Evolutionary conservation across 2,888 invertebrate species (phyloP).

Genomic region (Caradrina kadenii): DNA sequence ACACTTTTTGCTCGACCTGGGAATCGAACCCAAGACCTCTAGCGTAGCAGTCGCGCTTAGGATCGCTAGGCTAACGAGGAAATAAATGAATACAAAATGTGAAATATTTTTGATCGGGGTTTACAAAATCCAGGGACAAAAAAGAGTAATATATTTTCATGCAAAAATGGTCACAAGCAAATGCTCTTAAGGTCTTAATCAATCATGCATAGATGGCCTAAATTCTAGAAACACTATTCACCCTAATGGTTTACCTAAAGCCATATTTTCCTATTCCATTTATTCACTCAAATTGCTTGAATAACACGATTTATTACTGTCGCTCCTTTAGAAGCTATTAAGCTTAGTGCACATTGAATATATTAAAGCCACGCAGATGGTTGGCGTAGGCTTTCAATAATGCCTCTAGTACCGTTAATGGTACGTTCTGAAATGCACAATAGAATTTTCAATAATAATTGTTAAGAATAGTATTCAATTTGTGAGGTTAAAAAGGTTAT

Average conservation of each 20-base stretch:
- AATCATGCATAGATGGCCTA: not conserved
- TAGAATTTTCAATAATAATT: slow-evolving; percentile 1
- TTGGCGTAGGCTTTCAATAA: slow-evolving; percentile 33
- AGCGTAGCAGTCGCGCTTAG: too few relatives aligned
- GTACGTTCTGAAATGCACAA: slow-evolving; percentile 17
- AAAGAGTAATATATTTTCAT: too few relatives aligned
- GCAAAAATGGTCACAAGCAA: too few relatives aligned
- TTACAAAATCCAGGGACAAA: too few relatives aligned
- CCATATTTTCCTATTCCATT: slow-evolving; percentile 50
- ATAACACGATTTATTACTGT: slow-evolving; percentile 54
- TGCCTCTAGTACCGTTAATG: slow-evolving; percentile 21
- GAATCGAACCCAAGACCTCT: too few relatives aligned
- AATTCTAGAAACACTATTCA: slow-evolving; percentile 30
- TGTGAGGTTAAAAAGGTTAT: not conserved
- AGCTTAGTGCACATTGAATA: slow-evolving; percentile 55
- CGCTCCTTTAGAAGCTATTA: slow-evolving; percentile 47
- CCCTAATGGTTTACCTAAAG: slow-evolving; percentile 6
- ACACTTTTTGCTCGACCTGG: too few relatives aligned
- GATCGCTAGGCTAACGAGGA: too few relatives aligned
- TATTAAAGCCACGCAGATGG: slow-evolving; percentile 50
- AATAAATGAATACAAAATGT: too few relatives aligned
- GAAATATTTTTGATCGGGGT: too few relatives aligned
- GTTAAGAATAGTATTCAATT: not conserved
- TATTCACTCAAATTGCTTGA: slow-evolving; percentile 49
- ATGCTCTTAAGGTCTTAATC: not conserved